A percentile compares a stretch with the other conserved stretches of the same genome.
Evolutionary conservation across 2,888 invertebrate species (phyloP).

Genomic region (Ichneumoninae sp.): DNA sequence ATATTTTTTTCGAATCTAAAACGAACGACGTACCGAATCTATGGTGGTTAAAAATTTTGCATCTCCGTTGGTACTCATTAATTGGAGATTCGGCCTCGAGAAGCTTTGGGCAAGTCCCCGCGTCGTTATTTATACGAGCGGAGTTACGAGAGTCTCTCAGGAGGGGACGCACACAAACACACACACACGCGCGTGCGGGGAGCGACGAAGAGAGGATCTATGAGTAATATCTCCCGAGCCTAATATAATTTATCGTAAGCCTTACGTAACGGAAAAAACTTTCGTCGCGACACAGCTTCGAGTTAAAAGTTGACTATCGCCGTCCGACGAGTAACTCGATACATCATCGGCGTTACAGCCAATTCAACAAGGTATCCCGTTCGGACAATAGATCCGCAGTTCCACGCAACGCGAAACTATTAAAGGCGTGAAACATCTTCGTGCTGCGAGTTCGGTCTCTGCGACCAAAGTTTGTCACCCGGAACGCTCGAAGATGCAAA

Average conservation of each 20-base stretch:
- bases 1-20: neutral
- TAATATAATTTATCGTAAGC: conserved; percentile 58
- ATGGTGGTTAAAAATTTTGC: neutral
- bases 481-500: neutral
- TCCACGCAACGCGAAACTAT: neutral
- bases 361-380: conserved; percentile 20
- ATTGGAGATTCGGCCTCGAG: conserved; percentile 16
- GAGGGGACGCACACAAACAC: conserved; percentile 4
- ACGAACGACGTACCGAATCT: neutral
- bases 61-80: neutral
- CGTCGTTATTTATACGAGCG: conserved; percentile 45
- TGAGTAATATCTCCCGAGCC: conserved; percentile 57
- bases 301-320: conserved; percentile 24
- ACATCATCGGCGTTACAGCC: conserved; percentile 15
- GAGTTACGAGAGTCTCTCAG: conserved; percentile 28
- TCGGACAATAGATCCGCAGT: conserved; percentile 18
- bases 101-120: conserved; percentile 1
- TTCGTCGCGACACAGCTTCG: conserved; percentile 51
- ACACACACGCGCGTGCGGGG: neutral
- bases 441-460: neutral
- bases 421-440: neutral
- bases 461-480: neutral
- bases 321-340: conserved; percentile 26
- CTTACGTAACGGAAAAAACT: conserved; percentile 59
- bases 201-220: conserved; percentile 14